Evolutionary conservation across 2,888 invertebrate genomes (phyloP).

Genomic region (Ceriagrion tenellum): DNA sequence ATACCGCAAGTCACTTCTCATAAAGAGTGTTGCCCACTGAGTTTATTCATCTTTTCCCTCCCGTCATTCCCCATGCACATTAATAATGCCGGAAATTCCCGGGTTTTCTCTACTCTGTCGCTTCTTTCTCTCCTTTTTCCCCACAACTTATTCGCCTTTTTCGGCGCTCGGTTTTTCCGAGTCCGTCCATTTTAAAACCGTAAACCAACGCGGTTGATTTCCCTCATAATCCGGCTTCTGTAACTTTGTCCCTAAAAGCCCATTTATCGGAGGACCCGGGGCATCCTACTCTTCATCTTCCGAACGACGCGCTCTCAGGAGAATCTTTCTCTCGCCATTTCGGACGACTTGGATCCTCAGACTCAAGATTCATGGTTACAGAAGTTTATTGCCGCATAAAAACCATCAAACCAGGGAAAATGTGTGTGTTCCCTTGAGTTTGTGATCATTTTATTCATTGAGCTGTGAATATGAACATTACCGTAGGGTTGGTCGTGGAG

Average conservation of each 20-base stretch:
- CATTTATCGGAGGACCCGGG: not conserved
- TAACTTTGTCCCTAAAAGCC: not conserved
- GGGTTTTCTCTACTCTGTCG: not conserved
- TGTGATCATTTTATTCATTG: not conserved
- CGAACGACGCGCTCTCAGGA: not conserved
- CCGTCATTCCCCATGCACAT: not conserved
- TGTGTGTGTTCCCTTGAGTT: not conserved
- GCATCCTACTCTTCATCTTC: not conserved
- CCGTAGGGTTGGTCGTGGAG: no score
- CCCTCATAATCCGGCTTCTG: not conserved
- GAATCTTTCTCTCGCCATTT: not conserved
- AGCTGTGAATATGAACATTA: no score
- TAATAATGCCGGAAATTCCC: not conserved
- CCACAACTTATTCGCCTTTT: not conserved
- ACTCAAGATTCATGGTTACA: not conserved
- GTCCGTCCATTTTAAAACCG: not conserved
- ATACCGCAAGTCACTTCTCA: slow-evolving; percentile 26
- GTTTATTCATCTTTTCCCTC: not conserved
- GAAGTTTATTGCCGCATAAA: not conserved
- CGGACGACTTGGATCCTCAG: not conserved
- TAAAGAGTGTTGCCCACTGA: not conserved
- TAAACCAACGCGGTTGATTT: not conserved
- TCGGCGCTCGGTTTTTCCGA: not conserved
- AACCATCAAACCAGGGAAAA: not conserved
- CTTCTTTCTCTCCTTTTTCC: not conserved